phyloP scores from a whole-genome alignment of 2,113 vertebrate species.

The Neolamprologus cancellatus region DNA sequence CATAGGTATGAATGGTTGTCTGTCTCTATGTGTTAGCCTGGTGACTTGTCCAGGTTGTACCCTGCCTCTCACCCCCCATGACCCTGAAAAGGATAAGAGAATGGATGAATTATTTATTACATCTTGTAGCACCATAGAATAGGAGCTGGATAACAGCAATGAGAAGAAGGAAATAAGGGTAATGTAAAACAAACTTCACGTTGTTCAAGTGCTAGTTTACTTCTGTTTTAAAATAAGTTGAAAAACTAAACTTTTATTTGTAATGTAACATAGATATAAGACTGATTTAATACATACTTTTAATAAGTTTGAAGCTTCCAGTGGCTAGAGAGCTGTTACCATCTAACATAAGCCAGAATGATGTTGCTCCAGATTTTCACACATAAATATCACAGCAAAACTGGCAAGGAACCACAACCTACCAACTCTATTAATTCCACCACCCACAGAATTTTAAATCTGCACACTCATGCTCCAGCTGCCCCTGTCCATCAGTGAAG shows the following conservation, averaged over 20 bases:
- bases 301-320: neutral
- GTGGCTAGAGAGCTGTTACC: neutral
- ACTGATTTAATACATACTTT: neutral
- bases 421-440: neutral
- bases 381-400: neutral
- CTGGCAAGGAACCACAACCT: neutral
- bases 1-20: neutral
- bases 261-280: neutral
- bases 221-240: neutral
- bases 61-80: neutral
- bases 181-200: neutral
- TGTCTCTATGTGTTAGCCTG: neutral
- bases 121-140: neutral
- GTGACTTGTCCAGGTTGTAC: neutral
- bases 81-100: neutral
- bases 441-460: neutral
- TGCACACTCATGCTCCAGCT: neutral
- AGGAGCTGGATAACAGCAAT: neutral
- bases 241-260: neutral
- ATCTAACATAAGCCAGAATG: neutral
- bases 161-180: neutral
- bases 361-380: neutral
- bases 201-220: neutral
- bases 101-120: neutral
- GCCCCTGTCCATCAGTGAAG: neutral